Conservation (phyloP, 2,113 vertebrate species). For the Chloropsis hardwickii region DNA sequence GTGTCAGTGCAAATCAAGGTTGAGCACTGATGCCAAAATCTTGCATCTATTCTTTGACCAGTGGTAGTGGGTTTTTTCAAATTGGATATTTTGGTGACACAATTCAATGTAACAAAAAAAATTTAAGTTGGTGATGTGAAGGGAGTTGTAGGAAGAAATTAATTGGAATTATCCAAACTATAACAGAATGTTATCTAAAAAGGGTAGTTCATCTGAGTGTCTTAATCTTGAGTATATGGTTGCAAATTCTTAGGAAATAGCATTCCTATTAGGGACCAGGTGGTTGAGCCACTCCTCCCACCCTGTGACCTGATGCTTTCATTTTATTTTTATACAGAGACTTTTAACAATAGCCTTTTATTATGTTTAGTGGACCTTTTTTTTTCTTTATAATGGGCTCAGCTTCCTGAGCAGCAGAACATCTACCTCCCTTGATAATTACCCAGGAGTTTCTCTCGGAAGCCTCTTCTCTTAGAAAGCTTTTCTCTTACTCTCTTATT, state of each 20-base stretch:
- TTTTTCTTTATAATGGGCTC: background rate
- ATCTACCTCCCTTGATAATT: slow-evolving; percentile 34
- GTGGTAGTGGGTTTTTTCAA: background rate
- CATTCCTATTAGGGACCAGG: background rate
- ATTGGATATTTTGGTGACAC: background rate
- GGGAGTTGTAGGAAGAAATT: background rate
- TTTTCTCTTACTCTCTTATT: background rate
- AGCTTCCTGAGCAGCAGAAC: slow-evolving; percentile 56
- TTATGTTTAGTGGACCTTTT: background rate
- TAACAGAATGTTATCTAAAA: background rate
- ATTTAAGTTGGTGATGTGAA: rapidly evolving
- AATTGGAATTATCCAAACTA: background rate
- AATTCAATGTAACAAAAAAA: background rate
- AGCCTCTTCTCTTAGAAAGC: background rate
- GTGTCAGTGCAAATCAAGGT: background rate
- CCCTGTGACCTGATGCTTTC: background rate
- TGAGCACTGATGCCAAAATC: background rate
- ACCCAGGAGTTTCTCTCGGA: slow-evolving; percentile 29
- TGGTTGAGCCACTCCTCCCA: background rate
- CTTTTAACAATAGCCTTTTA: background rate
- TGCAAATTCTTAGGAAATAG: background rate
- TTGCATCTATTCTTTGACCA: background rate
- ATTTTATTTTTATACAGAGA: background rate
- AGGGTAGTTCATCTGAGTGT: background rate
- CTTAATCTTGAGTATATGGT: background rate